Evolutionary conservation across 1,140 invertebrate genomes (phyloP).

Genomic region (Sinonovacula constricta): DNA sequence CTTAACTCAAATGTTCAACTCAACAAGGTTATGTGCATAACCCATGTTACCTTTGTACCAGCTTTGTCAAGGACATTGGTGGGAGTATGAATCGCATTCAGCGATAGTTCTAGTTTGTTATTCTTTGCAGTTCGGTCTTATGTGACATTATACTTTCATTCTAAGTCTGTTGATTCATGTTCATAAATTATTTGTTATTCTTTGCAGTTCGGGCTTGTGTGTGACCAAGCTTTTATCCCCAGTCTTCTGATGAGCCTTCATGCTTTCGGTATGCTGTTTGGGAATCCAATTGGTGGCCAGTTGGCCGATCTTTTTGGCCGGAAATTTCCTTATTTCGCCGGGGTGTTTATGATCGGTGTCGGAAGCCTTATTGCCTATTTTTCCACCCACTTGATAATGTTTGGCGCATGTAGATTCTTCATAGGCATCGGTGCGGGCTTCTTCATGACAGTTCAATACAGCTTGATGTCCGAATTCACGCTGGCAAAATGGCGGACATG

Average conservation of each 20-base stretch:
- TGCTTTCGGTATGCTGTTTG: constrained; percentile 49
- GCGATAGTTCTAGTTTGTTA: too few relatives aligned
- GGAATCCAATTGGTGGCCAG: constrained; percentile 37
- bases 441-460: constrained; percentile 21
- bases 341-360: background rate
- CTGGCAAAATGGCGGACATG: constrained; percentile 33
- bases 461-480: constrained; percentile 17
- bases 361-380: constrained; percentile 28
- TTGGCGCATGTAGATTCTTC: constrained; percentile 47
- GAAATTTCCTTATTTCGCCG: constrained; percentile 41
- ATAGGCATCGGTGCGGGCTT: constrained; percentile 41
- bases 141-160: too few relatives aligned
- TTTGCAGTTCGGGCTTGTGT: constrained; percentile 56
- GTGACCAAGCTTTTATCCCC: constrained; percentile 45
- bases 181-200: too few relatives aligned
- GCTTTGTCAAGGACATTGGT: too few relatives aligned
- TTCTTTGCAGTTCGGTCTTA: too few relatives aligned
- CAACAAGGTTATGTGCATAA: too few relatives aligned
- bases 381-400: constrained; percentile 47
- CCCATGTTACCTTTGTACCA: too few relatives aligned
- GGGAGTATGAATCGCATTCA: too few relatives aligned
- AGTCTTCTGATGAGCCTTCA: constrained; percentile 48
- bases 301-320: constrained; percentile 48
- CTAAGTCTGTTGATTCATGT: too few relatives aligned
- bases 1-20: too few relatives aligned